A percentile compares a stretch with the other conserved stretches of the same genome.
Conservation (phyloP, 92 coral and sea anemone genomes). For the Parazoanthus darwini region DNA sequence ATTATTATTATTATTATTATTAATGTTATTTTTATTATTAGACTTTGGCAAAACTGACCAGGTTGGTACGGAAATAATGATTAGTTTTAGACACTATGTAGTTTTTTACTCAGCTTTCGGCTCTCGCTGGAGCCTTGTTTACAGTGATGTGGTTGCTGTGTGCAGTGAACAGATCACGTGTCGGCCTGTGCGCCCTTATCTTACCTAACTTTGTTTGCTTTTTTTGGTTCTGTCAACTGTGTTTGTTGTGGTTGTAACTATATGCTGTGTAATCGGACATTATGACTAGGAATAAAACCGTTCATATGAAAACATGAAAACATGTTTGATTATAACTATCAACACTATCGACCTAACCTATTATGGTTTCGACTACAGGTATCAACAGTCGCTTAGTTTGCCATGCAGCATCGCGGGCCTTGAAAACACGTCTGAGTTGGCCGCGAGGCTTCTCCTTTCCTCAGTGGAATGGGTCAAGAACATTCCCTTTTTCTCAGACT, state of each 20-base stretch:
- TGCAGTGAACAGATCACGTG: too few relatives aligned
- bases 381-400: constrained; percentile 82
- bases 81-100: neutral
- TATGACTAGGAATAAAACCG: too few relatives aligned
- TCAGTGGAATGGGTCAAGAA: constrained; percentile 94
- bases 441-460: constrained; percentile 80
- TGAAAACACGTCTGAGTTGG: constrained; percentile 83
- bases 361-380: neutral
- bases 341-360: neutral
- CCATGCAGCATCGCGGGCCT: constrained; percentile 74
- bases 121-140: too few relatives aligned
- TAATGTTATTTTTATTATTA: neutral
- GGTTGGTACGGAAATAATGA: neutral
- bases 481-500: constrained; percentile 84
- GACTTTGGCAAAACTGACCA: neutral
- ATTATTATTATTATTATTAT: too few relatives aligned
- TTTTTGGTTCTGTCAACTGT: too few relatives aligned
- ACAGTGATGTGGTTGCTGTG: too few relatives aligned
- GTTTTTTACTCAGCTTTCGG: too few relatives aligned
- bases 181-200: too few relatives aligned
- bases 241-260: too few relatives aligned
- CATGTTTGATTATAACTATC: too few relatives aligned
- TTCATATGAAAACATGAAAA: neutral
- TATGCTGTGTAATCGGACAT: too few relatives aligned
- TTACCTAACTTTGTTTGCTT: too few relatives aligned